Evolutionary conservation across 1,140 invertebrate genomes (phyloP).

Genomic region (Bombus superbus): DNA sequence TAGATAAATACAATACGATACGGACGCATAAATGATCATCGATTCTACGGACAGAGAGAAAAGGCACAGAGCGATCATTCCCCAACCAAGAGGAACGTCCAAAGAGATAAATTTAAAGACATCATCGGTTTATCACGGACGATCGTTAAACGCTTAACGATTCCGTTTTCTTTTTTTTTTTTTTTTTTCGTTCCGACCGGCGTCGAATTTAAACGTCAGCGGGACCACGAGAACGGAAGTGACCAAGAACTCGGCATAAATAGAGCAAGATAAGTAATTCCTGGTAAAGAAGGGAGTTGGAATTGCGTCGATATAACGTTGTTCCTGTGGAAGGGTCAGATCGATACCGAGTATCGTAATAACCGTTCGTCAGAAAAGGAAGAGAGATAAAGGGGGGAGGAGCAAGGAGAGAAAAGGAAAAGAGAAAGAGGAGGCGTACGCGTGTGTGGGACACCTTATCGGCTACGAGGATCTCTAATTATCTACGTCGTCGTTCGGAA

Average conservation of each 20-base stretch:
- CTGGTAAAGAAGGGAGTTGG: background rate
- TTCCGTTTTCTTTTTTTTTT: constrained; percentile 18
- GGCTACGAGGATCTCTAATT: constrained; percentile 61
- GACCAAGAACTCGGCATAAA: constrained; percentile 8
- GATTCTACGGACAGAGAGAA: background rate
- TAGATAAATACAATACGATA: too few relatives aligned
- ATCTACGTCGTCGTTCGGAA: constrained; percentile 51
- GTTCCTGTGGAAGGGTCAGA: background rate
- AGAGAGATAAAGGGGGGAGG: background rate
- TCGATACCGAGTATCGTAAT: constrained; percentile 14
- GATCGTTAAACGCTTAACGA: constrained; percentile 53
- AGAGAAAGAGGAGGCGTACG: background rate
- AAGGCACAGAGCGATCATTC: too few relatives aligned
- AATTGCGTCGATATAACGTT: background rate
- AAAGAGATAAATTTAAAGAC: background rate
- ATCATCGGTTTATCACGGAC: constrained; percentile 10
- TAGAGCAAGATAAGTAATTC: constrained; percentile 40
- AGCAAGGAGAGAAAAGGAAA: background rate
- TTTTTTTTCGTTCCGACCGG: background rate
- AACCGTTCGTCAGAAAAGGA: background rate
- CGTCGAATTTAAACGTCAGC: background rate
- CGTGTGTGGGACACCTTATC: constrained; percentile 39
- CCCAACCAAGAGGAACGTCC: background rate
- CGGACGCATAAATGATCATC: too few relatives aligned
- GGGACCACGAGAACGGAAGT: constrained; percentile 23